Evolutionary conservation across 1,140 invertebrate species (phyloP).

Genomic region (Penaeus chinensis): DNA sequence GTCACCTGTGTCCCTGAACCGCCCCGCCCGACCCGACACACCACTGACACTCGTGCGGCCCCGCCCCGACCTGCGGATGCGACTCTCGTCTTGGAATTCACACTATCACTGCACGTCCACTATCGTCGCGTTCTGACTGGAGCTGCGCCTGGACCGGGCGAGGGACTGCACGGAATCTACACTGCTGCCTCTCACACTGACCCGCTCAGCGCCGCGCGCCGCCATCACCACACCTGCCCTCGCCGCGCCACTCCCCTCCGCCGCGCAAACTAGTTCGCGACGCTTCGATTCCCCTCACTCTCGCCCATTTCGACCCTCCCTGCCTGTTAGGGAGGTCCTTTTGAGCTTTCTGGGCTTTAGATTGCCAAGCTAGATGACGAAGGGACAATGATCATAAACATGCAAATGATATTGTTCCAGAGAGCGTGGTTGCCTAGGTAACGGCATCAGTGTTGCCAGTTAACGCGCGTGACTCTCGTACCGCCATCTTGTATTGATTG

Average conservation of each 20-base stretch:
- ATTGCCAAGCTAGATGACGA: too few species aligned
- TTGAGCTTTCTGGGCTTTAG: too few species aligned
- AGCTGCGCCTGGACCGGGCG: neutral
- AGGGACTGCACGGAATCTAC: constrained; percentile 7
- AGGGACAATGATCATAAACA: neutral
- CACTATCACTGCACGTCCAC: neutral
- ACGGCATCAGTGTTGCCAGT: constrained; percentile 29
- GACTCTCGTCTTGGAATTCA: neutral
- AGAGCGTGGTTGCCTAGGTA: constrained; percentile 41
- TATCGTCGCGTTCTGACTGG: neutral
- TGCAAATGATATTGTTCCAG: neutral
- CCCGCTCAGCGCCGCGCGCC: constrained; percentile 3
- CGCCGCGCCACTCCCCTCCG: constrained; percentile 2
- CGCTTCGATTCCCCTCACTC: neutral
- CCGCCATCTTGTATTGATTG: constrained; percentile 57
- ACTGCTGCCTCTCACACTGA: constrained; percentile 47
- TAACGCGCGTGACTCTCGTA: constrained; percentile 22
- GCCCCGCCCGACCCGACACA: neutral
- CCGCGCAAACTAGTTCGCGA: neutral
- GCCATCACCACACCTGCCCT: constrained; percentile 43
- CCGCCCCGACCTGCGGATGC: neutral
- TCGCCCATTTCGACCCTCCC: constrained; percentile 3
- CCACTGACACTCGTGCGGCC: neutral
- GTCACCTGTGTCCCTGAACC: constrained; percentile 8
- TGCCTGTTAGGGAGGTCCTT: too few species aligned